Evolutionary conservation across 2,113 vertebrate genomes (phyloP).

Genomic region (Falco punctatus): DNA sequence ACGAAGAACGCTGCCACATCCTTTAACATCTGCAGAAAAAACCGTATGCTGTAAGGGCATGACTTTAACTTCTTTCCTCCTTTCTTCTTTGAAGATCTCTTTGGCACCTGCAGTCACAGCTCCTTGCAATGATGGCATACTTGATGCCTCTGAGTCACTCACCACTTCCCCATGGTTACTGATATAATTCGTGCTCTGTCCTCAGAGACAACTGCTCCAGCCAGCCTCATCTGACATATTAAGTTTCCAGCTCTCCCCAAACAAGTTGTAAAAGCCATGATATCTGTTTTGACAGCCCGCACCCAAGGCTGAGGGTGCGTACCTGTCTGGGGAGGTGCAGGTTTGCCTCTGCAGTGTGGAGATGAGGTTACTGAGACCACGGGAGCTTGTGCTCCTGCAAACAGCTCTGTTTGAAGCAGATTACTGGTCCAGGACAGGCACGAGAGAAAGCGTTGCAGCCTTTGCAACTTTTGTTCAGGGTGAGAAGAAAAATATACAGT

Average conservation of each 20-base stretch:
- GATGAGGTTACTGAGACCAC: not conserved
- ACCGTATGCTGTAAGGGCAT: not conserved
- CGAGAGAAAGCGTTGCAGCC: not conserved
- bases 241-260: not conserved
- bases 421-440: not conserved
- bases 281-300: not conserved
- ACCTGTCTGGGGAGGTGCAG: not conserved
- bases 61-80: not conserved
- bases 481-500: not conserved
- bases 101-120: not conserved
- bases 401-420: slow-evolving; percentile 6
- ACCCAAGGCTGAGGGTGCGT: not conserved
- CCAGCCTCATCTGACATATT: rapidly evolving
- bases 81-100: not conserved
- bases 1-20: not conserved
- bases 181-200: not conserved
- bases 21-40: not conserved
- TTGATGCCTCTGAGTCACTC: not conserved
- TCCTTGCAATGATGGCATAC: not conserved
- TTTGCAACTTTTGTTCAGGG: not conserved
- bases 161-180: not conserved
- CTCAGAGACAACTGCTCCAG: not conserved
- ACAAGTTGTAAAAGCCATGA: not conserved
- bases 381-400: not conserved
- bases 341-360: rapidly evolving